Base-by-base conservation (phyloP, 2,888 invertebrate genomes). In the Eugnorisma glareosa region DNA sequence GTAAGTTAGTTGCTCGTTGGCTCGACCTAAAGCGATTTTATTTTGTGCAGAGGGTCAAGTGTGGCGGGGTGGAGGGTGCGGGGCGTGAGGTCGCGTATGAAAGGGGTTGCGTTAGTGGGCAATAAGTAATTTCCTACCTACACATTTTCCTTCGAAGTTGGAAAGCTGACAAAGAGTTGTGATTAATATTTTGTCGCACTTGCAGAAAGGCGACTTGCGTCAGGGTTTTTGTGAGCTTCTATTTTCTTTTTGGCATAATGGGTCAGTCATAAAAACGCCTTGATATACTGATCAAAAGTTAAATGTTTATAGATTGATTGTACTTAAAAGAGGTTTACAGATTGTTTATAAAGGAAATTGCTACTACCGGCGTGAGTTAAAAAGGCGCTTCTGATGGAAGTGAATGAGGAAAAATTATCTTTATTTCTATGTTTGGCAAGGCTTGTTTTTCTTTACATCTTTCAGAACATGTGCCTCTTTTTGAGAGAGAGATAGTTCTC, bases 41-140 rank as follows among this genome's bases (percentile, higher is more conserved):
- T 90, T 90, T 90, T 86, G 78, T 86, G 83, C 90, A 85, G 88
- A 90, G 92, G 92, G 92, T 92, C 92, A 90, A 91, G 90, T 89
- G 80, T 69, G 67, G 37, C 79, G 75, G 85, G 85, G 78, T 79
- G 86, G 67, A 45, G 73, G 84, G 40, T 61, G 54, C 83, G 80
- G 88, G 89, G 79, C 82, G 79, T 48, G 86, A 87, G 91, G 88
- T 85, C 88, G 87, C 85, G 86, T 87, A 86, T 92, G 89, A 91
- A 91, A 90, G 90, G 89, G 88, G 87, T 84, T 87, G 87, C 83
- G 88, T 89, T 89, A 87, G 88, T 79, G 87, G 89, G 88, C 90
- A 89, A 90, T 92, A 91, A 86, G 90, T 90, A 91, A 91, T 91
- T 91, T 92, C 87, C 89, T 86, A 86, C 88, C 88, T 86, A 87